These are phyloP conservation scores for Hephaestus fuliginosus DNA, from an alignment of 2,797 vertebrate genomes.

Conservation along the genomic window DNA sequence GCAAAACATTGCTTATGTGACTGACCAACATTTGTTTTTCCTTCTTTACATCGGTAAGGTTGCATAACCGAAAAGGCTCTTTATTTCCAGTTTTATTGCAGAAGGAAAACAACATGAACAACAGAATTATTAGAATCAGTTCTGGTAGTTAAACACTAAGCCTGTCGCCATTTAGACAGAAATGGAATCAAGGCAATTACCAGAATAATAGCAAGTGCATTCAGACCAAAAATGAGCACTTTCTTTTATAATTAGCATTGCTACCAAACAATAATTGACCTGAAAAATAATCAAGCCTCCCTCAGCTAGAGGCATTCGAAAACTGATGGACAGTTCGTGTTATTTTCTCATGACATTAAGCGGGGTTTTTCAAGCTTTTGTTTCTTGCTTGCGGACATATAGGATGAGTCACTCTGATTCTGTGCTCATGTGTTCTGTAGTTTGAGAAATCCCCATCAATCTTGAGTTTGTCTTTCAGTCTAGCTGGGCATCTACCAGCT, in stretches of 20 bases:
- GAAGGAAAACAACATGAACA: too few relatives aligned
- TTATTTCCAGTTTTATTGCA: too few relatives aligned
- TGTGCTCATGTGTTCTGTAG: neutral
- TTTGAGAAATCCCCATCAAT: constrained; percentile 1
- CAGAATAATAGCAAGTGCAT: constrained; percentile 30
- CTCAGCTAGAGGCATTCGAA: constrained; percentile 31
- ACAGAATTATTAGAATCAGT: neutral
- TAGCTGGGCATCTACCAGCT: neutral
- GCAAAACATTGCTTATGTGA: too few relatives aligned
- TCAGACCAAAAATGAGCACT: constrained; percentile 35
- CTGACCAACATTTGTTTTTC: too few relatives aligned
- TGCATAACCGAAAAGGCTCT: too few relatives aligned
- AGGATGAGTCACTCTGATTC: neutral
- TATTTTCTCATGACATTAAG: constrained; percentile 27
- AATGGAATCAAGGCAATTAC: constrained; percentile 57
- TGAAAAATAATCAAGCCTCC: constrained; percentile 46
- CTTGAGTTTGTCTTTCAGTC: neutral
- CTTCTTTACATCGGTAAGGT: too few relatives aligned
- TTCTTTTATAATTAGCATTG: constrained; percentile 58
- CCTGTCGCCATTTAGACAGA: constrained; percentile 43
- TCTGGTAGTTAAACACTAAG: constrained; percentile 12
- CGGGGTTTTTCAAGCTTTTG: neutral
- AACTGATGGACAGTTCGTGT: constrained; percentile 10
- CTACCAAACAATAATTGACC: constrained; percentile 48
- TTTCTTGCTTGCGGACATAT: constrained; percentile 22